phyloP scores from a whole-genome alignment of 2,797 vertebrate species.

The Echeneis naucrates region DNA sequence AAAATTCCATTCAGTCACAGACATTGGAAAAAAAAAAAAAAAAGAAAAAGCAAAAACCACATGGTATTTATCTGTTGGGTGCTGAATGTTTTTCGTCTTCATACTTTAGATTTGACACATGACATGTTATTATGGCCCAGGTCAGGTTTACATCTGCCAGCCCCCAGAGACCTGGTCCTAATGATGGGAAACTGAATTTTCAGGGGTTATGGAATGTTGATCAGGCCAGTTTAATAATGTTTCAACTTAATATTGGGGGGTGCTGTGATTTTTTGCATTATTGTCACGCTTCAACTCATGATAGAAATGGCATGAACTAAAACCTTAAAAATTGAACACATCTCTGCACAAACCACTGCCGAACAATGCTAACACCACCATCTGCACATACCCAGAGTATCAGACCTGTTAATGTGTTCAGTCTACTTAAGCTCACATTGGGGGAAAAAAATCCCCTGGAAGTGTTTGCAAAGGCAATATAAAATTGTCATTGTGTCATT shows the following conservation, averaged over 20 bases:
- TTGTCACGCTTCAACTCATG: neutral
- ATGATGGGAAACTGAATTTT: neutral
- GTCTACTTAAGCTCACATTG: neutral
- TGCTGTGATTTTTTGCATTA: too few relatives aligned
- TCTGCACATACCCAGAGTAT: neutral
- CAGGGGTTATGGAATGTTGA: neutral
- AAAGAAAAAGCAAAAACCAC: neutral
- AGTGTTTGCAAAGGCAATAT: neutral
- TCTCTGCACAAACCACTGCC: slow-evolving; percentile 8
- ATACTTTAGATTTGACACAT: neutral
- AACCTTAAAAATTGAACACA: too few relatives aligned
- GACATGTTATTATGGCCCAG: slow-evolving; percentile 18
- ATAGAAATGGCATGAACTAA: neutral
- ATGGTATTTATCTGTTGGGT: neutral
- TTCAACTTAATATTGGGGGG: too few relatives aligned
- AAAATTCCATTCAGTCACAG: neutral
- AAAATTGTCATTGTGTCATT: neutral
- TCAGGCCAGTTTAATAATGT: neutral
- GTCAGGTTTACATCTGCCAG: slow-evolving; percentile 9
- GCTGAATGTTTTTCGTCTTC: neutral
- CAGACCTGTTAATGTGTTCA: slow-evolving; percentile 1
- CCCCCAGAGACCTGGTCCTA: neutral
- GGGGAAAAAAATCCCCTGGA: slow-evolving; percentile 17
- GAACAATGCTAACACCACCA: slow-evolving; percentile 23
- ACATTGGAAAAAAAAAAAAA: neutral